Percentiles rank a stretch among this genome's conserved stretches.
These are phyloP conservation scores for Eurois occulta DNA, from an alignment of 2,888 invertebrate genomes.

Conservation along the genomic window DNA sequence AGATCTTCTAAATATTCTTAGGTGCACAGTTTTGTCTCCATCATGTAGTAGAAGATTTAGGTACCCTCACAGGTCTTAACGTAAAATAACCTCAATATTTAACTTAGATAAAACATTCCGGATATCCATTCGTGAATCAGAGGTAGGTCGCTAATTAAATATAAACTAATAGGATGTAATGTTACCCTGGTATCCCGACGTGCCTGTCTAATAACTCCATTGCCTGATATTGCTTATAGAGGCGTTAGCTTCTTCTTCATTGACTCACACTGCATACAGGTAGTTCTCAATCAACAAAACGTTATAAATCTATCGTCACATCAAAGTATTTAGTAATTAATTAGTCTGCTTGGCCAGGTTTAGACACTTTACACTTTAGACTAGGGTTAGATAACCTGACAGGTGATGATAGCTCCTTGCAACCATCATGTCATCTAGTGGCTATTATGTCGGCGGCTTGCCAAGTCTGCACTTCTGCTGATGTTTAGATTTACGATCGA, in stretches of 20 bases:
- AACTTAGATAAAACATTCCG: not conserved
- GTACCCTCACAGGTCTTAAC: not conserved
- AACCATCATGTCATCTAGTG: constrained; percentile 29
- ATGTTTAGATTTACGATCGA: constrained; percentile 49
- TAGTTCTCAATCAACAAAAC: constrained; percentile 50
- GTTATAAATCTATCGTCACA: constrained; percentile 37
- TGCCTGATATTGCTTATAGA: not conserved
- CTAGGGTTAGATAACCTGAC: constrained; percentile 43
- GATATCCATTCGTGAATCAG: not conserved
- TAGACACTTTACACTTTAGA: constrained; percentile 29
- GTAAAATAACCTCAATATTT: not conserved
- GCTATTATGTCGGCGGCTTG: constrained; percentile 36
- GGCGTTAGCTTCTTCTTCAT: constrained; percentile 6
- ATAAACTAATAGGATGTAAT: not conserved
- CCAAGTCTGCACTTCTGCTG: constrained; percentile 43
- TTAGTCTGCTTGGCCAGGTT: constrained; percentile 30
- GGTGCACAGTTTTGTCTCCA: not conserved
- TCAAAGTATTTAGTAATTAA: constrained; percentile 50
- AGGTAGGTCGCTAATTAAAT: not conserved
- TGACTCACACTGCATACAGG: constrained; percentile 8
- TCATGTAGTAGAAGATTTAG: not conserved
- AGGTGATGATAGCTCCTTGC: constrained; percentile 51
- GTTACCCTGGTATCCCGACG: constrained; percentile 9
- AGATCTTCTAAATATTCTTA: not conserved
- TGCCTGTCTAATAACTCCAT: constrained; percentile 1